phyloP scores from a whole-genome alignment of 2,113 vertebrate genomes.

The Triplophysa rosa region DNA sequence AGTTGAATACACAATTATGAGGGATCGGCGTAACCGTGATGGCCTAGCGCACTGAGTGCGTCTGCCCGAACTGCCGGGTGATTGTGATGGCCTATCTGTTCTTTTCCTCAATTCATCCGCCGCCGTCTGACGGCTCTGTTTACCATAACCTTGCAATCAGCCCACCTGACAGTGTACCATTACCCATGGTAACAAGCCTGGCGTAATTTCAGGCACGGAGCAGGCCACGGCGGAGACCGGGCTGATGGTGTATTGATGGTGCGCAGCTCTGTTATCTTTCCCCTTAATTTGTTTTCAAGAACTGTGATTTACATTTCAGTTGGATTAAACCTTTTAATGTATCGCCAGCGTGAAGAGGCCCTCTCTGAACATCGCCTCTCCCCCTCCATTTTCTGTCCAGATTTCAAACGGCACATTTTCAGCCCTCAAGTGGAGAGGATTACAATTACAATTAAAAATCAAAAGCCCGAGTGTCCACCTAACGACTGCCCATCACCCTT shows the following conservation, averaged over 20 bases:
- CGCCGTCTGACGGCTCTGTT: constrained; percentile 78
- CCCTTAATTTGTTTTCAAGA: constrained; percentile 91
- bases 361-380: constrained; percentile 61
- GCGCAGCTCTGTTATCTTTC: constrained; percentile 80
- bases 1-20: constrained; percentile 64
- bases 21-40: constrained; percentile 60
- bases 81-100: constrained; percentile 70
- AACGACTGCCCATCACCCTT: constrained; percentile 63
- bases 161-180: constrained; percentile 80
- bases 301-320: constrained; percentile 95
- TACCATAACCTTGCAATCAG: constrained; percentile 85
- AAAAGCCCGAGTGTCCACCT: constrained; percentile 78
- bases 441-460: constrained; percentile 91
- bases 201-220: constrained; percentile 75
- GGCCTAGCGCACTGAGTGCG: constrained; percentile 45
- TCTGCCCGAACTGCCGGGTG: constrained; percentile 77
- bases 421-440: constrained; percentile 83
- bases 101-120: constrained; percentile 61
- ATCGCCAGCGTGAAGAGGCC: constrained; percentile 75
- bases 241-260: constrained; percentile 76
- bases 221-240: constrained; percentile 53
- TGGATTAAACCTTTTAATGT: constrained; percentile 91
- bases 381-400: constrained; percentile 58
- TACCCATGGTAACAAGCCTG: constrained; percentile 79
- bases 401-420: constrained; percentile 81